These are phyloP conservation scores for Brenthis ino DNA, from an alignment of 2,888 invertebrate species.

Conservation along the genomic window DNA sequence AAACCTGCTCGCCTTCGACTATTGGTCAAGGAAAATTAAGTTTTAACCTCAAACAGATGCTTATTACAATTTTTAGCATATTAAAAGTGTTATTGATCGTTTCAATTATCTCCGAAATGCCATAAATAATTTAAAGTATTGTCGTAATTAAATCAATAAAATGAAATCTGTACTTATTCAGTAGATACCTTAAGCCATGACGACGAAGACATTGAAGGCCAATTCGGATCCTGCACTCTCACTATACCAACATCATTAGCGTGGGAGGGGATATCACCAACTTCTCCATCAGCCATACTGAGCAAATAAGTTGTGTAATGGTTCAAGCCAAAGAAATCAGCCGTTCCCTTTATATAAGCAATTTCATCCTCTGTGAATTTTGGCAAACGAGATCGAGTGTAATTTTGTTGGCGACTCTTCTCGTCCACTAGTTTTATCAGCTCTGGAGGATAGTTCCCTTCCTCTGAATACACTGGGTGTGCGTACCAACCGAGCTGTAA, in stretches of 20 bases:
- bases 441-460: slow-evolving; percentile 82
- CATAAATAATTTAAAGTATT: too few relatives aligned
- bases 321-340: slow-evolving; percentile 78
- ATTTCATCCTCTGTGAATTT: slow-evolving; percentile 79
- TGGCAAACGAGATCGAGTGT: slow-evolving; percentile 80
- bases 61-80: neutral
- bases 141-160: neutral
- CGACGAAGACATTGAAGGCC: slow-evolving; percentile 83
- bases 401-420: slow-evolving; percentile 79
- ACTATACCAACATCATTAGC: slow-evolving; percentile 84
- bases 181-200: slow-evolving; percentile 82
- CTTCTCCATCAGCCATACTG: slow-evolving; percentile 68
- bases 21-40: neutral
- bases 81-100: neutral
- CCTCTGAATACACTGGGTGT: slow-evolving; percentile 77
- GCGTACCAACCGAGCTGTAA: slow-evolving; percentile 80
- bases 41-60: neutral
- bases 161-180: slow-evolving; percentile 18
- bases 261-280: slow-evolving; percentile 79
- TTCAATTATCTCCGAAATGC: too few relatives aligned
- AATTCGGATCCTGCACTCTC: slow-evolving; percentile 79
- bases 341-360: slow-evolving; percentile 68
- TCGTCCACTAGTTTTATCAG: slow-evolving; percentile 78
- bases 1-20: slow-evolving; percentile 10
- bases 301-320: slow-evolving; percentile 77